These are phyloP conservation scores for Oncorhynchus nerka DNA, from an alignment of 2,113 vertebrate species.

Conservation along the genomic window DNA sequence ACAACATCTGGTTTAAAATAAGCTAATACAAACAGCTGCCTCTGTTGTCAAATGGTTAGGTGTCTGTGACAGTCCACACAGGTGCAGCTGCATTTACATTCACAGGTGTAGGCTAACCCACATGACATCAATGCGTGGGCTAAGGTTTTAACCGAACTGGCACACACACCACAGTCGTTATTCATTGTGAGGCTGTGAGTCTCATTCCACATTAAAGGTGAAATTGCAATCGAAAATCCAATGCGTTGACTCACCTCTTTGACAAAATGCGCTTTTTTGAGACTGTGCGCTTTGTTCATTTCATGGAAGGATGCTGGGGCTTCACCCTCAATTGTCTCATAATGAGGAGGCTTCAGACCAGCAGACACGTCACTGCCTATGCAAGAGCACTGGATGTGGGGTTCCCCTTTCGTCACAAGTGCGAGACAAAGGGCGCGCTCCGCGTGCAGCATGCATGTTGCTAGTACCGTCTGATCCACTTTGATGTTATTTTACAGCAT, in stretches of 20 bases:
- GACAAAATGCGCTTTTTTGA: not conserved
- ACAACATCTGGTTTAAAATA: conserved; percentile 20
- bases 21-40: conserved; percentile 6
- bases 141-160: not conserved
- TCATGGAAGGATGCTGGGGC: conserved; percentile 22
- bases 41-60: not conserved
- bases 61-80: not conserved
- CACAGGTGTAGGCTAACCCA: not conserved
- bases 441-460: no score
- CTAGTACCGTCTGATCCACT: no score
- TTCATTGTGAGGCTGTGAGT: not conserved
- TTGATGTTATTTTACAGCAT: no score
- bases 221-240: not conserved
- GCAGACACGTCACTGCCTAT: conserved; percentile 45
- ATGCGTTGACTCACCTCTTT: conserved; percentile 11
- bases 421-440: conserved; percentile 2
- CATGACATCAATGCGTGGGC: not conserved
- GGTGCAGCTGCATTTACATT: not conserved
- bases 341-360: conserved; percentile 21
- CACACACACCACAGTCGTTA: not conserved
- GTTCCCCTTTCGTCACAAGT: conserved; percentile 47
- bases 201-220: conserved; percentile 15
- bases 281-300: conserved; percentile 27
- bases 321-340: conserved; percentile 29
- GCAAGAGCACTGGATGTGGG: conserved; percentile 44